A percentile compares a stretch with the other conserved stretches of the same genome.
Conservation (phyloP, 2,888 invertebrate genomes). For the Tipula confusa region DNA sequence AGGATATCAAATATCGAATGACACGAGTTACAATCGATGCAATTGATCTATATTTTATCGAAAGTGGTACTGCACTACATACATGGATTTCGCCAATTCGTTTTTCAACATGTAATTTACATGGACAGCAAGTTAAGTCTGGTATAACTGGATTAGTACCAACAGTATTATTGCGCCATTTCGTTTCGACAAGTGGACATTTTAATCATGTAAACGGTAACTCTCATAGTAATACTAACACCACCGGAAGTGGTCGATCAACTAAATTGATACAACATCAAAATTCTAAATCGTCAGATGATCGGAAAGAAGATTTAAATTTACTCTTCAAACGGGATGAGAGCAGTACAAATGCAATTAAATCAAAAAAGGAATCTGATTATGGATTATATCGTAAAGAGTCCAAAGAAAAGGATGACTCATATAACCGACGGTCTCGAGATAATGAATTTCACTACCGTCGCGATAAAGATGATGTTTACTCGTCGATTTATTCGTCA, state of each 20-base stretch:
- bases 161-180: conserved; percentile 63
- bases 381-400: conserved; percentile 44
- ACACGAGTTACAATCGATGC: conserved; percentile 83
- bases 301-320: conserved; percentile 38
- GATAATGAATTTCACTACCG: conserved; percentile 45
- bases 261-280: conserved; percentile 42
- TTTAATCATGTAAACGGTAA: conserved; percentile 45
- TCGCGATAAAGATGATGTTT: conserved; percentile 40
- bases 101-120: conserved; percentile 89
- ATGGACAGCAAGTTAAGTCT: conserved; percentile 83
- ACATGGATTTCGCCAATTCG: conserved; percentile 86
- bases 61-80: conserved; percentile 80
- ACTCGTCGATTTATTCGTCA: conserved; percentile 35
- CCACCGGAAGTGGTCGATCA: conserved; percentile 53
- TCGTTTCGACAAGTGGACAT: conserved; percentile 57
- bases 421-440: conserved; percentile 35
- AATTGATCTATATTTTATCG: conserved; percentile 85
- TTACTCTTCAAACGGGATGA: conserved; percentile 35
- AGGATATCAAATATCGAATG: conserved; percentile 91
- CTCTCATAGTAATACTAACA: conserved; percentile 62
- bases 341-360: conserved; percentile 32
- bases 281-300: conserved; percentile 39
- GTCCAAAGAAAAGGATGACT: conserved; percentile 41
- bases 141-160: conserved; percentile 85
- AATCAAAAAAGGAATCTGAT: conserved; percentile 35